Percentiles rank a stretch among this genome's conserved stretches.
phyloP scores from a whole-genome alignment of 1,140 invertebrate species.

The Manduca sexta region DNA sequence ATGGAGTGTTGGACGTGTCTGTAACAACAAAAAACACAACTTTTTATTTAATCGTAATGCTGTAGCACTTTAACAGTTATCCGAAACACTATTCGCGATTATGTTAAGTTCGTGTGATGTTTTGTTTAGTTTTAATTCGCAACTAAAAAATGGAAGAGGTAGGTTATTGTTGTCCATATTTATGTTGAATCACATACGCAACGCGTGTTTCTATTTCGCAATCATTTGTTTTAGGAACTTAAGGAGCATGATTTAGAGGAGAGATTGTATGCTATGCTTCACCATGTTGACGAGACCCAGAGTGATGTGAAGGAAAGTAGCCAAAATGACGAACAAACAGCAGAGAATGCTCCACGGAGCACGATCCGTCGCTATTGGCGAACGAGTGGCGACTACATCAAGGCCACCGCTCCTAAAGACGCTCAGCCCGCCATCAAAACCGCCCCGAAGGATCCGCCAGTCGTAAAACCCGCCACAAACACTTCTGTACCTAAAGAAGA shows the following conservation, averaged over 20 bases:
- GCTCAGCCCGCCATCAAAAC: background rate
- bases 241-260: slow-evolving; percentile 66
- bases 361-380: slow-evolving; percentile 57
- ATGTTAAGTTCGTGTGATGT: slow-evolving; percentile 56
- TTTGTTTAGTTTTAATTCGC: slow-evolving; percentile 48
- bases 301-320: slow-evolving; percentile 24
- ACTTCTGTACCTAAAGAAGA: slow-evolving; percentile 27
- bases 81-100: slow-evolving; percentile 51
- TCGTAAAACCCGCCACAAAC: background rate
- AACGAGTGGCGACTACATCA: slow-evolving; percentile 29
- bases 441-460: background rate
- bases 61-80: slow-evolving; percentile 44
- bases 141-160: slow-evolving; percentile 66
- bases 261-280: slow-evolving; percentile 62
- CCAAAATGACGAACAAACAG: slow-evolving; percentile 29
- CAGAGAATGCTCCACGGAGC: slow-evolving; percentile 39
- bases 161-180: slow-evolving; percentile 40
- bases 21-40: slow-evolving; percentile 55
- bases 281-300: slow-evolving; percentile 58
- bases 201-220: slow-evolving; percentile 39
- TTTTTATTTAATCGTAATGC: slow-evolving; percentile 63
- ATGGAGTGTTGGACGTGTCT: slow-evolving; percentile 65
- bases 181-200: slow-evolving; percentile 48
- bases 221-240: slow-evolving; percentile 57
- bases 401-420: slow-evolving; percentile 31